phyloP scores from a whole-genome alignment of 2,113 vertebrate genomes.

The Etheostoma cragini region DNA sequence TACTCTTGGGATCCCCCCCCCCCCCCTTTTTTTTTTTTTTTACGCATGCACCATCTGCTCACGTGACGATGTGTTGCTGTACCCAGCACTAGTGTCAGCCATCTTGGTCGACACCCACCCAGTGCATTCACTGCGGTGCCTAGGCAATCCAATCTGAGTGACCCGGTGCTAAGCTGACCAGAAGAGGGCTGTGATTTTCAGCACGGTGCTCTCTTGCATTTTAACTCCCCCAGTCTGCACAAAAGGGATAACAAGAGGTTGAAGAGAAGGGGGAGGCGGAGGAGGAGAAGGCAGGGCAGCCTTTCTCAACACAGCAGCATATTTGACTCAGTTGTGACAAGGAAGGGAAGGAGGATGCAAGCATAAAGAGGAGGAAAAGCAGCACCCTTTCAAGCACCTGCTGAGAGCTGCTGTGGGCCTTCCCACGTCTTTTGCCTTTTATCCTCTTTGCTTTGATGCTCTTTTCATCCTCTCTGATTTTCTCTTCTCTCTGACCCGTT shows the following conservation, averaged over 20 bases:
- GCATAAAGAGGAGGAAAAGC: constrained; percentile 68
- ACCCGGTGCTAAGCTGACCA: constrained; percentile 70
- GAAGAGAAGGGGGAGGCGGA: constrained; percentile 43
- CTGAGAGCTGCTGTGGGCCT: constrained; percentile 62
- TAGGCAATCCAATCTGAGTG: constrained; percentile 85
- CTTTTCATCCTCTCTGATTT: constrained; percentile 30
- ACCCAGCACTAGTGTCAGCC: constrained; percentile 91
- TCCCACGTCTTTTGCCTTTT: constrained; percentile 44
- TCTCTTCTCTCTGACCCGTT: constrained; percentile 8
- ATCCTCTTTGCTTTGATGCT: constrained; percentile 54
- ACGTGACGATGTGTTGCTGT: constrained; percentile 90
- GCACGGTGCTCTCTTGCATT: constrained; percentile 64
- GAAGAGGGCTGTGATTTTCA: constrained; percentile 75
- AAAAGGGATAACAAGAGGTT: constrained; percentile 48
- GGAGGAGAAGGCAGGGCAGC: constrained; percentile 46
- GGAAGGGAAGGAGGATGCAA: constrained; percentile 67
- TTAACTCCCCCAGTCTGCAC: constrained; percentile 61
- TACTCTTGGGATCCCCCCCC: constrained; percentile 78
- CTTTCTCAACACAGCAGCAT: constrained; percentile 63
- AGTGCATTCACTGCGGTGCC: constrained; percentile 88
- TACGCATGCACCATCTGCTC: constrained; percentile 88
- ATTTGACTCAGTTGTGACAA: constrained; percentile 54
- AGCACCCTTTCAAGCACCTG: constrained; percentile 64
- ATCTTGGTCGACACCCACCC: constrained; percentile 99
- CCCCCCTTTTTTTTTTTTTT: constrained; percentile 53